Evolutionary conservation across 2,888 invertebrate species (phyloP).

Genomic region (Noctua pronuba): DNA sequence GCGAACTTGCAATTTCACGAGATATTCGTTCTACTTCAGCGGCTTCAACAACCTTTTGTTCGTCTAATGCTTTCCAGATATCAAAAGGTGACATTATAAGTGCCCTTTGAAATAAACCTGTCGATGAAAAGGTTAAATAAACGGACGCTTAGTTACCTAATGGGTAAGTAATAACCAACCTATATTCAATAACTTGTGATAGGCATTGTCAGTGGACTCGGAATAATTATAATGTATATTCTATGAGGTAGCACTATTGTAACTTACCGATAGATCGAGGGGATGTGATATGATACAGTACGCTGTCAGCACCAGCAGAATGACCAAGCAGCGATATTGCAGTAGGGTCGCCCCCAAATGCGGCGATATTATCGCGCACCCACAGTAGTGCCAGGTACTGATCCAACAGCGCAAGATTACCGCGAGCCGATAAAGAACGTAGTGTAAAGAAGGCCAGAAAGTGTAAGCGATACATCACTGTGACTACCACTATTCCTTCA

Average conservation of each 20-base stretch:
- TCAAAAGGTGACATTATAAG: conserved; percentile 92
- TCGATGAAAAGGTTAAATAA: conserved; percentile 24
- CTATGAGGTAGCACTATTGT: background rate
- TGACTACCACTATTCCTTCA: conserved; percentile 93
- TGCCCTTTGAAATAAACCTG: conserved; percentile 92
- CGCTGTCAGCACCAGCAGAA: conserved; percentile 94
- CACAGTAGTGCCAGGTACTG: conserved; percentile 95
- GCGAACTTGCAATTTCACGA: conserved; percentile 88
- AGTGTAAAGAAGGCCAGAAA: conserved; percentile 93
- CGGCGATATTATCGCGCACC: conserved; percentile 94
- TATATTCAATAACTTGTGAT: background rate
- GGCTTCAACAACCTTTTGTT: conserved; percentile 69
- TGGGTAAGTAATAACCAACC: background rate
- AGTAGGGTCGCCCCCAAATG: conserved; percentile 95
- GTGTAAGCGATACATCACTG: conserved; percentile 93
- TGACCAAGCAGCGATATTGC: conserved; percentile 96
- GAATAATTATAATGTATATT: background rate
- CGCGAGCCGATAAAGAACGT: conserved; percentile 91
- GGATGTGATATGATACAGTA: conserved; percentile 92
- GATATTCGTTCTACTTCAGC: conserved; percentile 86
- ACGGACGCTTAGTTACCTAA: background rate
- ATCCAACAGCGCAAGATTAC: conserved; percentile 96
- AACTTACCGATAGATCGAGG: conserved; percentile 91
- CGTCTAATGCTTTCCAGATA: conserved; percentile 82
- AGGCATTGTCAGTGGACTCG: background rate